Conservation (phyloP, 2,888 invertebrate species). For the Cerceris ruficornis region DNA sequence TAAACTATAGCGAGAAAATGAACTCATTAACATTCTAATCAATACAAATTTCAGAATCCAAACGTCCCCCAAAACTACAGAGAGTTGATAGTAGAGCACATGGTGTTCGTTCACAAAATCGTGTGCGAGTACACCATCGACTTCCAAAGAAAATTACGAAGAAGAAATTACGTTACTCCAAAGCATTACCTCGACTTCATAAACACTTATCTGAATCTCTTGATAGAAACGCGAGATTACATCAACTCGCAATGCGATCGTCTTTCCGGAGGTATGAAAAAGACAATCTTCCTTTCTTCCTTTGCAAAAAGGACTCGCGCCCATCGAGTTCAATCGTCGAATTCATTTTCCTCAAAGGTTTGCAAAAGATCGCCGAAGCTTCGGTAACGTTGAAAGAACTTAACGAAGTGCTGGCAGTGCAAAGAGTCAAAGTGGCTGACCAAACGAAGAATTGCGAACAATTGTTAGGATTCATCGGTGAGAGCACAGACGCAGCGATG, state of each 20-base stretch:
- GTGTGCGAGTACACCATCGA: slow-evolving; percentile 88
- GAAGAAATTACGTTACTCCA: slow-evolving; percentile 94
- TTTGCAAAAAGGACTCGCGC: background rate
- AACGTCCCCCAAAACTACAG: slow-evolving; percentile 87
- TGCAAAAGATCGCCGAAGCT: slow-evolving; percentile 94
- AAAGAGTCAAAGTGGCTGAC: slow-evolving; percentile 91
- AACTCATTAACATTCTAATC: background rate
- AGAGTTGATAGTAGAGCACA: slow-evolving; percentile 89
- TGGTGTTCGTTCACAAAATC: slow-evolving; percentile 92
- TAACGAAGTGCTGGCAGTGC: slow-evolving; percentile 90
- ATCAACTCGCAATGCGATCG: slow-evolving; percentile 81
- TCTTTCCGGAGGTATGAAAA: slow-evolving; percentile 70
- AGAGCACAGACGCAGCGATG: slow-evolving; percentile 87
- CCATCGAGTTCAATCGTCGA: background rate
- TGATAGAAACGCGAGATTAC: slow-evolving; percentile 86
- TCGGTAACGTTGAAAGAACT: slow-evolving; percentile 90
- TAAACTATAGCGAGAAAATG: too few species aligned
- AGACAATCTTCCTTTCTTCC: background rate
- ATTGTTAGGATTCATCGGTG: slow-evolving; percentile 89
- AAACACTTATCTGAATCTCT: slow-evolving; percentile 88
- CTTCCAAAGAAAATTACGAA: slow-evolving; percentile 88
- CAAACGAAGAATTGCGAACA: slow-evolving; percentile 92
- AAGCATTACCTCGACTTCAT: slow-evolving; percentile 96
- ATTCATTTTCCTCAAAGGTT: slow-evolving; percentile 60
- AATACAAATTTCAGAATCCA: slow-evolving; percentile 82